These are phyloP conservation scores for Beris morrisii DNA, from an alignment of 2,888 invertebrate species.

Conservation along the genomic window DNA sequence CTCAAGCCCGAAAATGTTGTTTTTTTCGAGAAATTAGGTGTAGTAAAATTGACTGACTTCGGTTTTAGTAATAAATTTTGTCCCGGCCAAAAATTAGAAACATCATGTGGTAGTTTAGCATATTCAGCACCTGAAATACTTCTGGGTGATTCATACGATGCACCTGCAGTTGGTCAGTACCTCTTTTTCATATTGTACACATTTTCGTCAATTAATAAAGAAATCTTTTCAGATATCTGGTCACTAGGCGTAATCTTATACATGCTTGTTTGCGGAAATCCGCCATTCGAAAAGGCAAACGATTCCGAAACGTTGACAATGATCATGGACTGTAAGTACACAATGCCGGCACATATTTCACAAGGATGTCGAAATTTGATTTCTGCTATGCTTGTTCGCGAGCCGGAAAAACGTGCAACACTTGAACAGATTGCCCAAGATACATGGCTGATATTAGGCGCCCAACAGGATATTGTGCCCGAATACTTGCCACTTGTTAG, in stretches of 20 bases:
- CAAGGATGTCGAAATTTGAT: slow-evolving; percentile 87
- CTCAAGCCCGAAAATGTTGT: slow-evolving; percentile 99
- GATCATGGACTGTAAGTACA: slow-evolving; percentile 99
- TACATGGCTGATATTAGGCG: slow-evolving; percentile 74
- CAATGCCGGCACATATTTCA: slow-evolving; percentile 86
- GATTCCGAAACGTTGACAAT: slow-evolving; percentile 99
- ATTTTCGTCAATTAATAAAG: background rate
- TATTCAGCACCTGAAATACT: slow-evolving; percentile 99
- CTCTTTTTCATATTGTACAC: background rate
- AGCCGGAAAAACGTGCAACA: slow-evolving; percentile 87
- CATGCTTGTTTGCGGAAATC: slow-evolving; percentile 96
- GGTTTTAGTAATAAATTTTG: slow-evolving; percentile 95
- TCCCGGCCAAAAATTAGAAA: slow-evolving; percentile 95
- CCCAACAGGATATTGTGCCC: slow-evolving; percentile 59
- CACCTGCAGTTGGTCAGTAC: slow-evolving; percentile 89
- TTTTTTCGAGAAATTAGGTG: slow-evolving; percentile 94
- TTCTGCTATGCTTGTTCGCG: slow-evolving; percentile 88
- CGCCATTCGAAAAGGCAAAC: slow-evolving; percentile 98
- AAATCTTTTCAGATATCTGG: slow-evolving; percentile 80
- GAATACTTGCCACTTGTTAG: slow-evolving; percentile 82
- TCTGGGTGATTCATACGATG: slow-evolving; percentile 97
- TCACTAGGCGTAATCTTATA: slow-evolving; percentile 97
- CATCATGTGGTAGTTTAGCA: slow-evolving; percentile 97
- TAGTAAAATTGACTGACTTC: slow-evolving; percentile 98
- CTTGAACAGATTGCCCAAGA: slow-evolving; percentile 85